Conservation (phyloP, 23 tunicate genomes). For the Trididemnum clinides region DNA sequence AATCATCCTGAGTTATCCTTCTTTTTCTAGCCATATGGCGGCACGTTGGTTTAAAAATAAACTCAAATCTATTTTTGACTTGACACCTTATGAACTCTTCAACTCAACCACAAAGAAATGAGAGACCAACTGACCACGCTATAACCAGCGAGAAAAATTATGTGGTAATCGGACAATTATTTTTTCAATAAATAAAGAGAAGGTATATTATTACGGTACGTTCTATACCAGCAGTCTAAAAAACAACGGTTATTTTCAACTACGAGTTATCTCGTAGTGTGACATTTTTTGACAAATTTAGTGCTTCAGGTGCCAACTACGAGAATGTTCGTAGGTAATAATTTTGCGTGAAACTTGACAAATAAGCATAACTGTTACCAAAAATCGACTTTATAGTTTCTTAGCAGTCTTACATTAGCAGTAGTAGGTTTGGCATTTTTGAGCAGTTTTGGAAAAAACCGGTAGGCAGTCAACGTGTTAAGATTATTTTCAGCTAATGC, state of each 20-base stretch:
- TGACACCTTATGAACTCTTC: neutral
- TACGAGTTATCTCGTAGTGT: constrained; percentile 6
- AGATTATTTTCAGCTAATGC: too few species aligned
- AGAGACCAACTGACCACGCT: neutral
- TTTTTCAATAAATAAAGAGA: neutral
- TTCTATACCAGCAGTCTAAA: neutral
- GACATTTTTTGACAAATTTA: neutral
- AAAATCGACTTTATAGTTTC: neutral
- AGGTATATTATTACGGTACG: neutral
- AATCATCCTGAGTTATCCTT: neutral
- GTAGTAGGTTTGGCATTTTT: neutral
- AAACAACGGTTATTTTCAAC: constrained; percentile 1
- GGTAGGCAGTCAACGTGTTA: too few species aligned
- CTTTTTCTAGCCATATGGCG: neutral
- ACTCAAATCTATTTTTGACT: too few species aligned
- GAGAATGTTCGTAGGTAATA: neutral
- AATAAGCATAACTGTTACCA: neutral
- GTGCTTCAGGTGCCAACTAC: constrained; percentile 1
- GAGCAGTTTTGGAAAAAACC: neutral
- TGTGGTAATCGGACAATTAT: neutral
- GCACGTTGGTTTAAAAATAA: neutral
- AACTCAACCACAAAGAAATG: neutral
- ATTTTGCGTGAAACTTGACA: neutral
- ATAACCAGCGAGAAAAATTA: neutral
- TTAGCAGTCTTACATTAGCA: neutral